A percentile compares a stretch with the other conserved stretches of the same genome.
phyloP scores from a whole-genome alignment of 2,113 vertebrate species.

The Hydropotes inermis region DNA sequence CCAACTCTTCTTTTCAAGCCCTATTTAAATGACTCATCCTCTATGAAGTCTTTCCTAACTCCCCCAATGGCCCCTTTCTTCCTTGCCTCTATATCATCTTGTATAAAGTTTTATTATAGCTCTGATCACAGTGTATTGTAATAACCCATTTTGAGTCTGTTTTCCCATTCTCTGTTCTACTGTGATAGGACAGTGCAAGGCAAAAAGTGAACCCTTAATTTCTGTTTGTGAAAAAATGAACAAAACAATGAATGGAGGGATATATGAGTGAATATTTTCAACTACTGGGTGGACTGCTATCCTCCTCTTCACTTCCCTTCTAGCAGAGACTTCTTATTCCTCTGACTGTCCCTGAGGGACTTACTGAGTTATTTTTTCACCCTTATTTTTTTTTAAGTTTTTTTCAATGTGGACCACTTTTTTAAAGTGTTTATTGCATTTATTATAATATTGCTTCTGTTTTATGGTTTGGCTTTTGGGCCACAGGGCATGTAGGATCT shows the following conservation, averaged over 20 bases:
- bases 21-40: background rate
- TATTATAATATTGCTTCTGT: background rate
- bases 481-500: background rate
- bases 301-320: background rate
- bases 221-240: background rate
- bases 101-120: background rate
- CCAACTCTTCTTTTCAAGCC: background rate
- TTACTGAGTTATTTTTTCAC: background rate
- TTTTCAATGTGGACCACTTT: background rate
- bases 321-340: background rate
- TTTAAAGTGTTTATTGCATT: background rate
- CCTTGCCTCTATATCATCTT: background rate
- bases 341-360: background rate
- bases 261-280: background rate
- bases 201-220: background rate
- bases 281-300: background rate
- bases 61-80: background rate
- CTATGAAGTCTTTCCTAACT: background rate
- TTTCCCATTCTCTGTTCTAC: background rate
- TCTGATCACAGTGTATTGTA: background rate
- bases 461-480: background rate
- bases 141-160: background rate
- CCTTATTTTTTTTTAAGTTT: background rate
- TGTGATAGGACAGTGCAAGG: background rate
- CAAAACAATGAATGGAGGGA: background rate